Evolutionary conservation across 37 sponge, comb jelly and placozoan genomes (phyloP).

Genomic region (Chondrosia reniformis): DNA sequence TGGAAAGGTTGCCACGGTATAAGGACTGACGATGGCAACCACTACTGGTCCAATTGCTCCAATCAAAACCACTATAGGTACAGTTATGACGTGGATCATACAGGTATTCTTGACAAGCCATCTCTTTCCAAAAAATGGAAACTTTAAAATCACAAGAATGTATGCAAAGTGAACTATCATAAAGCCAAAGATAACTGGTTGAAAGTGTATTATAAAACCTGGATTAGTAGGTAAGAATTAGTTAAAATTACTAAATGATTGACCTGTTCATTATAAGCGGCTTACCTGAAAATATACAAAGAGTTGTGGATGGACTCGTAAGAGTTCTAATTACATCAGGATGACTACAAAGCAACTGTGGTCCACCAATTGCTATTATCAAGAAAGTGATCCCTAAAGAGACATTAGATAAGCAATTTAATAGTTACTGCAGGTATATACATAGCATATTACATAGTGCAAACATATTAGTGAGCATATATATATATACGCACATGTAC

Average conservation of each 20-base stretch:
- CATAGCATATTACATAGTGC: not conserved
- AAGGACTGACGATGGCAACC: not conserved
- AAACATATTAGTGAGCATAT: not conserved
- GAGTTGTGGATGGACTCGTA: not conserved
- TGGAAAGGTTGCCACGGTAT: not conserved
- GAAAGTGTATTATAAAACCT: not conserved
- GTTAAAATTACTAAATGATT: not conserved
- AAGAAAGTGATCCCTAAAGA: not conserved
- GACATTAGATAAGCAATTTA: no score
- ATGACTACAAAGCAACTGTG: not conserved
- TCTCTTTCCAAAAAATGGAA: not conserved
- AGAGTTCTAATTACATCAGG: not conserved
- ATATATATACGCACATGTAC: no score
- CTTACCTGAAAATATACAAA: not conserved
- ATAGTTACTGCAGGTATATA: not conserved
- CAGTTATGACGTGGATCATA: not conserved
- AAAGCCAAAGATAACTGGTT: not conserved
- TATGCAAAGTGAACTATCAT: not conserved
- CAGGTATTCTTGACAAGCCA: not conserved
- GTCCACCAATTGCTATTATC: not conserved
- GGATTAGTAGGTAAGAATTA: not conserved
- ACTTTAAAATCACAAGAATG: not conserved
- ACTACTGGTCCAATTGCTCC: not conserved
- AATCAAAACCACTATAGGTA: not conserved
- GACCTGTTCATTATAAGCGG: no score